Conservation (phyloP, 2,113 vertebrate genomes). For the Hemicordylus capensis region DNA sequence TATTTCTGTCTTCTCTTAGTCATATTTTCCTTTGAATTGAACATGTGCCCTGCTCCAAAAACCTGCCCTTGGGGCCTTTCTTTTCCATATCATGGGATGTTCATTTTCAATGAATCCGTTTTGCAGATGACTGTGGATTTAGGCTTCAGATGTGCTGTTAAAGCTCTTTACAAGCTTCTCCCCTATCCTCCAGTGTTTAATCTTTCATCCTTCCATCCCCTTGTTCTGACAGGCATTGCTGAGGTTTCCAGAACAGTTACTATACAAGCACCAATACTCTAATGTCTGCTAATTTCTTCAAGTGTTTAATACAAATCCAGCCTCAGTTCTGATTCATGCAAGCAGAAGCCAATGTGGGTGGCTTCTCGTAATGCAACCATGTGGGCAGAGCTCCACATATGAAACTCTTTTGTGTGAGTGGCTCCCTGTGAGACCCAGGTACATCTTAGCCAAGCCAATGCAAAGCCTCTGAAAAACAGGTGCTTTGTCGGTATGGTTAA, state of each 20-base stretch:
- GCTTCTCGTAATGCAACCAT: background rate
- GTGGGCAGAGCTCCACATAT: background rate
- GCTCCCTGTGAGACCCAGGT: background rate
- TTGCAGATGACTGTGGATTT: background rate
- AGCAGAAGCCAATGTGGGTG: background rate
- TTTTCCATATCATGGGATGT: slow-evolving; percentile 9
- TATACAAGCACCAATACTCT: background rate
- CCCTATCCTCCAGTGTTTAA: background rate
- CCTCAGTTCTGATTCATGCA: background rate
- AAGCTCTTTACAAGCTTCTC: background rate
- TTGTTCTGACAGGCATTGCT: slow-evolving; percentile 9
- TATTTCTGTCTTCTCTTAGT: background rate
- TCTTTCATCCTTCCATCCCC: background rate
- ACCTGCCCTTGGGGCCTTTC: background rate
- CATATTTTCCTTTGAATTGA: slow-evolving; percentile 4
- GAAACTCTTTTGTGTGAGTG: background rate
- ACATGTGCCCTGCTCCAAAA: background rate
- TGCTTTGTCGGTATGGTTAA: background rate
- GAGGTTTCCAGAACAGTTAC: background rate
- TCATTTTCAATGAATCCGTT: background rate
- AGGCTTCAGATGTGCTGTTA: slow-evolving; percentile 19
- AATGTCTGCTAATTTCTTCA: background rate
- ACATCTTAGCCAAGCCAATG: background rate
- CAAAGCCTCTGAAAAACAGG: background rate
- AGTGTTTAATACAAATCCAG: background rate